Conservation (phyloP, 2,797 vertebrate species). For the Liparis tanakae region DNA sequence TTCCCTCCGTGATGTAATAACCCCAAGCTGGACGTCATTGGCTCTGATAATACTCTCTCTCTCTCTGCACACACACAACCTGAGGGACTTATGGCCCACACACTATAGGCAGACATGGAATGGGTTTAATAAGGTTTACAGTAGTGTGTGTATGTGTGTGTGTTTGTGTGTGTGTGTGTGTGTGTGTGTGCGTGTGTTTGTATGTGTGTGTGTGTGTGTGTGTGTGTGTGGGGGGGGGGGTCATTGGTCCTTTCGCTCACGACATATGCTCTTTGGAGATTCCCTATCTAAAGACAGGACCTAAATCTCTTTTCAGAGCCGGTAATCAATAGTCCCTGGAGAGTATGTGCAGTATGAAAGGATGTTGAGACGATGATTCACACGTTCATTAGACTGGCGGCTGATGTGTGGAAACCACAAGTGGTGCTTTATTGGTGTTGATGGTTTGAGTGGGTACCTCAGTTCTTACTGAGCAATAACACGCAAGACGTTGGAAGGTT, state of each 20-base stretch:
- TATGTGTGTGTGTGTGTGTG: not conserved
- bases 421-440: constrained; percentile 1
- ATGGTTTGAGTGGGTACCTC: constrained; percentile 1
- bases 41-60: constrained; percentile 11
- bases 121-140: constrained; percentile 24
- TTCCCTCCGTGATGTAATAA: constrained; percentile 42
- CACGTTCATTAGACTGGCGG: constrained; percentile 2
- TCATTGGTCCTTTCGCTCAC: not conserved
- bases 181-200: constrained; percentile 6
- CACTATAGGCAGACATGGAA: constrained; percentile 14
- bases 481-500: constrained; percentile 10
- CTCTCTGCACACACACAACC: constrained; percentile 7
- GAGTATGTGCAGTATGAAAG: not conserved
- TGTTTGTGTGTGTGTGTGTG: constrained; percentile 11
- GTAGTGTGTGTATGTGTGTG: constrained; percentile 3
- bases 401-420: constrained; percentile 2
- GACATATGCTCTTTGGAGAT: constrained; percentile 1
- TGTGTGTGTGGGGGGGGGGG: not conserved
- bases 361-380: not conserved
- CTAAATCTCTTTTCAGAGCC: constrained; percentile 17
- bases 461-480: not conserved
- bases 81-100: constrained; percentile 14
- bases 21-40: constrained; percentile 54
- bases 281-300: constrained; percentile 17
- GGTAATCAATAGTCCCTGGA: constrained; percentile 24